These are phyloP conservation scores for Panurus biarmicus DNA, from an alignment of 2,113 vertebrate genomes.

Conservation along the genomic window DNA sequence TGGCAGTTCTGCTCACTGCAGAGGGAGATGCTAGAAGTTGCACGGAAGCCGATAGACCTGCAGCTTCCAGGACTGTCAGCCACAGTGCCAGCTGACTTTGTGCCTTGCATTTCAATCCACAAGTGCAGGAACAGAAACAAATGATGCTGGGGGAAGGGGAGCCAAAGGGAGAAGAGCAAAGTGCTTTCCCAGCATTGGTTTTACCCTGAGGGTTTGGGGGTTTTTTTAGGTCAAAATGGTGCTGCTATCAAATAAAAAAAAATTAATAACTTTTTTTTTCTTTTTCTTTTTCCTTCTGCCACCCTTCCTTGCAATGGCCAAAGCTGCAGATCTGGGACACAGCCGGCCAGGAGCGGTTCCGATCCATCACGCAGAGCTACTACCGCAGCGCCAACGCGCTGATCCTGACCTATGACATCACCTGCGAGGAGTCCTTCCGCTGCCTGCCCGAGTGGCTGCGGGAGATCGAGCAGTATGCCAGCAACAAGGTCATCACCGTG, in stretches of 20 bases:
- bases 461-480: constrained; percentile 98
- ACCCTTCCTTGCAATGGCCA: background rate
- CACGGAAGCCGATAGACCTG: background rate
- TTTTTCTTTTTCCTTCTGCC: background rate
- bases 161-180: background rate
- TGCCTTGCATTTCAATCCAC: constrained; percentile 33
- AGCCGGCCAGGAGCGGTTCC: constrained; percentile 95
- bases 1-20: background rate
- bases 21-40: background rate
- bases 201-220: background rate
- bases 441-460: constrained; percentile 98
- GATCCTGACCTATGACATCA: constrained; percentile 98
- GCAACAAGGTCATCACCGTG: constrained; percentile 96
- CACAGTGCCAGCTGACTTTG: background rate
- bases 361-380: constrained; percentile 98
- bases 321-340: constrained; percentile 99
- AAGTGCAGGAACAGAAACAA: background rate
- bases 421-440: constrained; percentile 97
- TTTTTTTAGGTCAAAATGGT: background rate
- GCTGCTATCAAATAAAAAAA: background rate
- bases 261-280: background rate
- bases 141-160: background rate
- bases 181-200: background rate
- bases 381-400: constrained; percentile 97
- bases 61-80: background rate